Base-by-base conservation (phyloP, 1,140 invertebrate species). In the Macrotrachela quadricornifera region DNA sequence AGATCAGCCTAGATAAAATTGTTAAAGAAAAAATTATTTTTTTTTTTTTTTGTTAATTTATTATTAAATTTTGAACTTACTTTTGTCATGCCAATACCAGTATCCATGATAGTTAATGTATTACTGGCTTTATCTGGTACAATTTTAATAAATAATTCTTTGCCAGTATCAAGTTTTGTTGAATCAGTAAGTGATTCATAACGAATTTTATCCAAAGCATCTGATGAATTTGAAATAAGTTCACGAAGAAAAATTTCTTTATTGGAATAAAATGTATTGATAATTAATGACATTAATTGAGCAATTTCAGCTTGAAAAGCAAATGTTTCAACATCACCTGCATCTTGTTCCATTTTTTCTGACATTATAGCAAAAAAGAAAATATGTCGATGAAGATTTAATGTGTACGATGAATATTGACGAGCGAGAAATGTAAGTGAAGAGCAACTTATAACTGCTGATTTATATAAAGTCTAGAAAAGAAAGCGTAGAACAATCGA, bases 221-320 rank as follows among this genome's bases (percentile, higher is more conserved):
- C 87, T 42, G 84, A 87, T 1, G 83, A 78, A 59, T 85, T 85
- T 10, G 82, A 85, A 60, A 85, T 82, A 65, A 97, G 78, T 76
- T 99, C 92, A 73, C 92, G 77, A 54, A 97, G 78, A 73, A 97
- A 99, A 59, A 97, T 95, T 75, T 99, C 92, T 74, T 97, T 97
- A 76, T 97, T 97, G 0, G 87, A 92, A 67, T 99, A 97, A 73
- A 99, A 95, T 43, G 92, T 96, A 77, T 97, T 97, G 78, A 97
- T 97, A 76, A 99, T 97, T 65, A 92, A 74, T 57, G 80, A 84
- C 86, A 92, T 90, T 67, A 91, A 78, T 77, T 72, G 70, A 68
- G 86, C 85, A 70, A 91, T 90, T 73, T 92, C 86, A 63, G 86
- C 86, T 75, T 92, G 86, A 74, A 91, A 91, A 41, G 75, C 75